Evolutionary conservation across 2,113 vertebrate species (phyloP).

Genomic region (Tringa solitaria): DNA sequence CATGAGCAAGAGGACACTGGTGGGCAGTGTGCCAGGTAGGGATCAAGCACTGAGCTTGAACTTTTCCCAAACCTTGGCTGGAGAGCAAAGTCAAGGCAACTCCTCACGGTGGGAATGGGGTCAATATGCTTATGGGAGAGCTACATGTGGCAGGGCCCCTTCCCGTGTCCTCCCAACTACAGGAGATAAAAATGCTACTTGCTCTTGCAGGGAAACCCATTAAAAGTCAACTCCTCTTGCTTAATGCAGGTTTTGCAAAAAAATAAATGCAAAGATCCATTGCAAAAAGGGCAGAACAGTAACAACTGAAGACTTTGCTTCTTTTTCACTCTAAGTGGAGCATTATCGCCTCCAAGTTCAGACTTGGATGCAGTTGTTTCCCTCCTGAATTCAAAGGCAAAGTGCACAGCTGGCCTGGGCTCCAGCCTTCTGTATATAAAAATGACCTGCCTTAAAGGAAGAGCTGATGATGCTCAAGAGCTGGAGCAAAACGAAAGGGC

Average conservation of each 20-base stretch:
- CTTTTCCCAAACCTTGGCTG: neutral
- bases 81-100: neutral
- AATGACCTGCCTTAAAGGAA: neutral
- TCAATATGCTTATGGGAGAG: neutral
- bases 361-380: neutral
- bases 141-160: neutral
- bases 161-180: neutral
- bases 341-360: rapidly evolving
- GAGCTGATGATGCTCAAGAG: neutral
- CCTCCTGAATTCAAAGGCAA: neutral
- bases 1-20: neutral
- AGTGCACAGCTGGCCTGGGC: neutral
- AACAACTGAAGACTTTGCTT: neutral
- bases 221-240: neutral
- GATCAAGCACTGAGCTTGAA: neutral
- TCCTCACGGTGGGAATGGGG: neutral
- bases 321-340: neutral
- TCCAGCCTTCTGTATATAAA: neutral
- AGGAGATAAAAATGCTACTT: neutral
- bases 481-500: neutral
- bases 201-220: neutral
- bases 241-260: neutral
- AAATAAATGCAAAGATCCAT: neutral
- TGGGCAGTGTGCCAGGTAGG: neutral
- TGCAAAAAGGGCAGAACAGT: neutral